A percentile compares a stretch with the other conserved stretches of the same genome.
phyloP scores from a whole-genome alignment of 2,888 invertebrate species.

The Taphrorychus bicolor region DNA sequence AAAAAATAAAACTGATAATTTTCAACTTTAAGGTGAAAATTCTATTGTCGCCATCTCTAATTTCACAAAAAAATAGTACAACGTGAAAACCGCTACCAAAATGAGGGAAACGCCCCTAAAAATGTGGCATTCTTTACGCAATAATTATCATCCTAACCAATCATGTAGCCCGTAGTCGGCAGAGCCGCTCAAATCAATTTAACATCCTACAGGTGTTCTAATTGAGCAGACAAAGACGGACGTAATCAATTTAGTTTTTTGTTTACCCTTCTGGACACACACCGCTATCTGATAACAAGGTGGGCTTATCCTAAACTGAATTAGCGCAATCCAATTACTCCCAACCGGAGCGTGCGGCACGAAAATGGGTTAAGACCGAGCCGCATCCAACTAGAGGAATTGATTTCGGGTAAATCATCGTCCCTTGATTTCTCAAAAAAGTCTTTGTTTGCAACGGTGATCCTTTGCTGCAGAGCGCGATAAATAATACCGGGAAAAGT shows the following conservation, averaged over 20 bases:
- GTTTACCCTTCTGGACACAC: background rate
- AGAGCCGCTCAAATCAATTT: background rate
- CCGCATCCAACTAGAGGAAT: slow-evolving; percentile 6
- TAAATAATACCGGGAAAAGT: slow-evolving; percentile 1
- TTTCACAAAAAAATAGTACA: too few relatives aligned
- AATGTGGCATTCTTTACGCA: too few relatives aligned
- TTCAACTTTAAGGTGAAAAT: too few relatives aligned
- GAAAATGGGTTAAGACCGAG: slow-evolving; percentile 32
- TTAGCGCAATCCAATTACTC: slow-evolving; percentile 33
- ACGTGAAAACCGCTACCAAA: too few relatives aligned
- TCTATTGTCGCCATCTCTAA: too few relatives aligned
- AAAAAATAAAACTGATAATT: too few relatives aligned
- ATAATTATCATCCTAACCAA: too few relatives aligned
- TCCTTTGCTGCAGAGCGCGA: background rate
- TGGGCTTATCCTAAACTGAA: slow-evolving; percentile 27
- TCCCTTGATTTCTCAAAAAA: background rate
- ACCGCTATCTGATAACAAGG: slow-evolving; percentile 16
- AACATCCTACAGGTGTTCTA: background rate
- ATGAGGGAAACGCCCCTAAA: too few relatives aligned
- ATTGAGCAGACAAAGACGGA: background rate
- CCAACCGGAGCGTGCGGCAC: slow-evolving; percentile 20
- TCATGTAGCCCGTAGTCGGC: too few relatives aligned
- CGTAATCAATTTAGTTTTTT: background rate
- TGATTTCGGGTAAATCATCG: background rate
- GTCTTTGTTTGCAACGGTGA: background rate